Evolutionary conservation across 2,113 vertebrate genomes (phyloP).

Genomic region (Bettongia penicillata): DNA sequence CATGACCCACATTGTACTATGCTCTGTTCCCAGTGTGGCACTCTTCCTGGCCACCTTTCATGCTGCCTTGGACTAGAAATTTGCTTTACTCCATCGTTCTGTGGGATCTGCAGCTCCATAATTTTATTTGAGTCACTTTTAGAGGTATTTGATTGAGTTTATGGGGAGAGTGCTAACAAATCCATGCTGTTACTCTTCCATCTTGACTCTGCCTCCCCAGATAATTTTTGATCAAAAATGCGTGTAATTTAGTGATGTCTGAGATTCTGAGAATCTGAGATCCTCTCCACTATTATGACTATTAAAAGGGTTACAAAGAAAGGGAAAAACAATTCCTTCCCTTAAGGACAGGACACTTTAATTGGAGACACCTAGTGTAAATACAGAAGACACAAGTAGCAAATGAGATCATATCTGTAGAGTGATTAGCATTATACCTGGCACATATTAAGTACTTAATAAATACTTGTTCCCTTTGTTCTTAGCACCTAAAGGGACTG

Average conservation of each 20-base stretch:
- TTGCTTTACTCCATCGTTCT: no score
- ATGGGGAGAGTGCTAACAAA: no score
- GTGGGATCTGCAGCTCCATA: no score
- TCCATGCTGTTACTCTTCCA: no score
- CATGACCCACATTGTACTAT: no score
- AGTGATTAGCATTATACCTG: background rate
- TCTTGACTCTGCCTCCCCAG: no score
- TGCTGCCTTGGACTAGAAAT: no score
- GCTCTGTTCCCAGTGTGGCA: no score
- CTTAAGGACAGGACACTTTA: background rate
- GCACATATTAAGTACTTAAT: background rate
- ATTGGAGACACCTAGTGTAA: background rate
- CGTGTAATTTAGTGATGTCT: background rate
- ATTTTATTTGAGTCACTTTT: no score
- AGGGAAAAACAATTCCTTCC: background rate
- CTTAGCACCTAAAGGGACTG: background rate
- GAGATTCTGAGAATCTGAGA: background rate
- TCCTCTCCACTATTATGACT: background rate
- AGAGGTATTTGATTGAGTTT: no score
- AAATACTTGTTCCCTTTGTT: background rate
- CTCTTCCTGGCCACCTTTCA: no score
- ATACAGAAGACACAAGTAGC: background rate
- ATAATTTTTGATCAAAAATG: background rate
- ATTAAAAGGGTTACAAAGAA: slow-evolving; percentile 18
- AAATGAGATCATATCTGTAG: background rate